These are phyloP conservation scores for Catajapyx aquilonaris DNA, from an alignment of 1,140 invertebrate species.

Conservation along the genomic window DNA sequence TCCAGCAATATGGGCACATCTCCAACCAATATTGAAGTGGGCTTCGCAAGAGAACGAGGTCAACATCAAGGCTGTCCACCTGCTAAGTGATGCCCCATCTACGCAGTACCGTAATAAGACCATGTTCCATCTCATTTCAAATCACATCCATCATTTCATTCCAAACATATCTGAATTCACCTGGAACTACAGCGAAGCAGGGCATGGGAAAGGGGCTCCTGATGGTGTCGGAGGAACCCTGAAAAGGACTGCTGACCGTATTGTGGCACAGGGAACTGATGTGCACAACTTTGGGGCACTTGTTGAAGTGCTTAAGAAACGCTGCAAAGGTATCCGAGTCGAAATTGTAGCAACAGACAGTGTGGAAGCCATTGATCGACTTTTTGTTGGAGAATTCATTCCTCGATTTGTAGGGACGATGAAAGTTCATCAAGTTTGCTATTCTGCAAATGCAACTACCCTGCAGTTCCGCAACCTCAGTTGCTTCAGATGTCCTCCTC, in stretches of 20 bases:
- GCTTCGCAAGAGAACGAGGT: constrained; percentile 12
- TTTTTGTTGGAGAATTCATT: neutral
- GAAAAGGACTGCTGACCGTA: constrained; percentile 19
- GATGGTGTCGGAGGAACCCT: constrained; percentile 22
- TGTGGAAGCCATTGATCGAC: neutral
- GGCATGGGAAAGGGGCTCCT: constrained; percentile 23
- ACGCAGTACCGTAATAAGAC: constrained; percentile 9
- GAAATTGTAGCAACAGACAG: neutral
- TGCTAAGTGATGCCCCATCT: constrained; percentile 8
- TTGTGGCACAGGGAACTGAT: constrained; percentile 17
- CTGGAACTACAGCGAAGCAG: constrained; percentile 22
- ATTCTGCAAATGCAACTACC: neutral
- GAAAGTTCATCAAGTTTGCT: neutral
- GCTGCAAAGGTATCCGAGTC: no score
- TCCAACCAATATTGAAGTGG: constrained; percentile 12
- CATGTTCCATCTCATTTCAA: constrained; percentile 4
- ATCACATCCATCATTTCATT: constrained; percentile 1
- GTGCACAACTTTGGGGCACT: constrained; percentile 8
- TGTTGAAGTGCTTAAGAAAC: neutral
- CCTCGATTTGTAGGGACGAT: neutral
- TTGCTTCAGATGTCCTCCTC: neutral
- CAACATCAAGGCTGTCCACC: constrained; percentile 9
- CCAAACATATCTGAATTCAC: constrained; percentile 7
- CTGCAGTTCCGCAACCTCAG: neutral
- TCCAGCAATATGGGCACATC: constrained; percentile 17